Percentiles rank a stretch among this genome's conserved stretches.
These are phyloP conservation scores for Pandemis cinnamomeana DNA, from an alignment of 2,888 invertebrate genomes.

Conservation along the genomic window DNA sequence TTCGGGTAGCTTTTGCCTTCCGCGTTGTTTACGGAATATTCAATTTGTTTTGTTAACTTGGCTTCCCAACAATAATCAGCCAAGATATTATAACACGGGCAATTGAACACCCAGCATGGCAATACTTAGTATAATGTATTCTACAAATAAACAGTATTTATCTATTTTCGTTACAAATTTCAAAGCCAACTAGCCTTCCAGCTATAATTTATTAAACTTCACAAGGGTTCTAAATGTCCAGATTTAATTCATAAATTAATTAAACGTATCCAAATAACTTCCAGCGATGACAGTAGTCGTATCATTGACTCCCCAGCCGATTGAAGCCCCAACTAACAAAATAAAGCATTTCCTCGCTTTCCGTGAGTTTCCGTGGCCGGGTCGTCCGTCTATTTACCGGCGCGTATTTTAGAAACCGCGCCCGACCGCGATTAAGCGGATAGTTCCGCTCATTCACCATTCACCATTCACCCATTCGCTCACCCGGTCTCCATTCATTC, in stretches of 20 bases:
- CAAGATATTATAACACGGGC: too few relatives aligned
- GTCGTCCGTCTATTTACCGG: constrained; percentile 46
- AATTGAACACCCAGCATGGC: too few relatives aligned
- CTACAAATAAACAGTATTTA: too few relatives aligned
- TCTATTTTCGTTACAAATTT: too few relatives aligned
- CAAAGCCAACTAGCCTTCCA: too few relatives aligned
- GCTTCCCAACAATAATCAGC: background rate
- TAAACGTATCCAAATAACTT: too few relatives aligned
- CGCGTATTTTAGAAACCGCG: constrained; percentile 52
- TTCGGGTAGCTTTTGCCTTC: constrained; percentile 23
- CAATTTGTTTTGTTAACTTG: background rate
- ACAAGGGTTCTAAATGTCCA: too few relatives aligned
- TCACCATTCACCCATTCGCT: constrained; percentile 50
- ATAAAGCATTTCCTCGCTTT: background rate
- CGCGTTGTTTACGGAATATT: constrained; percentile 8
- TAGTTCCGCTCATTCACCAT: constrained; percentile 51
- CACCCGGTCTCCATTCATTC: constrained; percentile 47
- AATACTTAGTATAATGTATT: too few relatives aligned
- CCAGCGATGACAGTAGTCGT: too few relatives aligned
- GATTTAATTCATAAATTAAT: too few relatives aligned
- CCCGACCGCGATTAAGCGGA: constrained; percentile 49
- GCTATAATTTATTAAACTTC: too few relatives aligned
- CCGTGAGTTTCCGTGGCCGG: background rate
- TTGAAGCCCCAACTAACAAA: background rate
- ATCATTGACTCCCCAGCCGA: background rate